Conservation (phyloP, 2,113 vertebrate species). For the Spea bombifrons region DNA sequence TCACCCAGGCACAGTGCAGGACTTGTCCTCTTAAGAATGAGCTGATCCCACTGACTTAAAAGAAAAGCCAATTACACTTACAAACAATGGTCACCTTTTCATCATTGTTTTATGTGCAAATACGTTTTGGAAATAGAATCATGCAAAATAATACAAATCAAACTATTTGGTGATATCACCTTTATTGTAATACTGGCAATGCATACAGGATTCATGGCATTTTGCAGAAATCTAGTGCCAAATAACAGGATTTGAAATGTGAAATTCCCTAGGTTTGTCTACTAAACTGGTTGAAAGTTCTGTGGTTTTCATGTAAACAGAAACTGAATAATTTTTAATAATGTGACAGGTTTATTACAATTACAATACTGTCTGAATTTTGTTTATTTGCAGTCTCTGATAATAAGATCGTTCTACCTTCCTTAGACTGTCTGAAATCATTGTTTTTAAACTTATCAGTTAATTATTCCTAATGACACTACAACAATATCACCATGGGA, state of each 20-base stretch:
- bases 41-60: neutral
- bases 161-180: neutral
- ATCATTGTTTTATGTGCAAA: neutral
- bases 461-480: no score
- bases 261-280: neutral
- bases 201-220: neutral
- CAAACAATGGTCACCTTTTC: neutral
- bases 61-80: no score
- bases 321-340: neutral
- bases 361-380: neutral
- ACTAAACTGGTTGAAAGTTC: neutral
- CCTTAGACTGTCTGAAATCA: no score
- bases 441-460: no score
- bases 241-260: neutral
- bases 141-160: neutral
- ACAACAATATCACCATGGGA: no score
- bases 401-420: neutral
- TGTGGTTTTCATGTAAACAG: neutral
- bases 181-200: neutral
- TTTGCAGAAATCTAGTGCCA: neutral
- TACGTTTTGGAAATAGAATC: neutral
- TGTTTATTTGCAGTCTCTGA: neutral
- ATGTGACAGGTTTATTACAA: neutral
- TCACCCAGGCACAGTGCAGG: constrained; percentile 37
- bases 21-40: neutral